phyloP scores from a whole-genome alignment of 2,113 vertebrate genomes.

The Clupea harengus region DNA sequence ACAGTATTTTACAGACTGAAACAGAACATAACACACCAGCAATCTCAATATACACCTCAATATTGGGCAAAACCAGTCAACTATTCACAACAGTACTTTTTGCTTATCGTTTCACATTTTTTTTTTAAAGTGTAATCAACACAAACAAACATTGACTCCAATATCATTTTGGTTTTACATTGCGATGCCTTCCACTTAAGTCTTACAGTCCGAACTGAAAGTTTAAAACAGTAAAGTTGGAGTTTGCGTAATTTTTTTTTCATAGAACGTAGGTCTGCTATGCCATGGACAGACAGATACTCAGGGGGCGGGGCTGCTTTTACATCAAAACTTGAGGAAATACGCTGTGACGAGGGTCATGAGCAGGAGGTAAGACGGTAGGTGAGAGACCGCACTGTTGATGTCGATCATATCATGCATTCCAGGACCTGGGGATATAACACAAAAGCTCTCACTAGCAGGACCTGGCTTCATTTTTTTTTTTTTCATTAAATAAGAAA shows the following conservation, averaged over 20 bases:
- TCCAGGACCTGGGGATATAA: conserved; percentile 78
- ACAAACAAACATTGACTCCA: conserved; percentile 64
- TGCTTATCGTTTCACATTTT: conserved; percentile 68
- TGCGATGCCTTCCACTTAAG: conserved; percentile 52
- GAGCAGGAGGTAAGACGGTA: conserved; percentile 74
- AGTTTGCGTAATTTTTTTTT: conserved; percentile 58
- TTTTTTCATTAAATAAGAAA: neutral
- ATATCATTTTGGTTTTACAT: conserved; percentile 48
- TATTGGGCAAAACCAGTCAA: conserved; percentile 77
- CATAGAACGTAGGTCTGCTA: conserved; percentile 74
- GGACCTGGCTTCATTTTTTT: neutral
- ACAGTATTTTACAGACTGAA: conserved; percentile 72
- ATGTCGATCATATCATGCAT: conserved; percentile 81
- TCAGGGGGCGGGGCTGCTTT: conserved; percentile 71
- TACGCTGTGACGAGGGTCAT: conserved; percentile 76
- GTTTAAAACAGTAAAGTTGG: conserved; percentile 51
- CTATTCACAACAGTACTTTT: conserved; percentile 71
- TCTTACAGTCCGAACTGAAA: conserved; percentile 44
- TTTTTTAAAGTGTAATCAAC: conserved; percentile 60
- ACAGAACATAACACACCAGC: conserved; percentile 73
- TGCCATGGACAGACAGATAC: conserved; percentile 53
- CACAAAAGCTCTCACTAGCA: neutral
- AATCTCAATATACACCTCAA: conserved; percentile 75
- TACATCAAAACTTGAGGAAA: conserved; percentile 91
- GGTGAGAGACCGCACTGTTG: conserved; percentile 73